Percentiles rank a stretch among this genome's conserved stretches.
phyloP scores from a whole-genome alignment of 2,113 vertebrate genomes.

The Rhizomys pruinosus region DNA sequence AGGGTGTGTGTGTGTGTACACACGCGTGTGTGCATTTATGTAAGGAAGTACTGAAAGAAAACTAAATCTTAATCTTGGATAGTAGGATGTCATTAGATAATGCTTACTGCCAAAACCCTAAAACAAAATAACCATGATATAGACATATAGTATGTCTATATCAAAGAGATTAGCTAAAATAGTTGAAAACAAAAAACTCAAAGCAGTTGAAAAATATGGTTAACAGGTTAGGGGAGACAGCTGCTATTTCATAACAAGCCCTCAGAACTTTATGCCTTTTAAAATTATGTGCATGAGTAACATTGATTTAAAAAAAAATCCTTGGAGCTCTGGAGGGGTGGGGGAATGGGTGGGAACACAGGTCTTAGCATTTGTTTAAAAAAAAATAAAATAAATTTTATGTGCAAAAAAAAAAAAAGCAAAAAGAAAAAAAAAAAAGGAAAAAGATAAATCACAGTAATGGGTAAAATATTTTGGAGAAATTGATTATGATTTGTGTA shows the following conservation, averaged over 20 bases:
- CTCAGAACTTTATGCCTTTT: background rate
- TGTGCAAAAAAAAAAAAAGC: too few relatives aligned
- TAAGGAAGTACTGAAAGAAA: background rate
- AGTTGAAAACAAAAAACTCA: background rate
- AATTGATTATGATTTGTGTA: too few relatives aligned
- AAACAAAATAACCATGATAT: conserved; percentile 8
- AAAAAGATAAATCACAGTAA: too few relatives aligned
- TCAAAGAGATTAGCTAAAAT: background rate
- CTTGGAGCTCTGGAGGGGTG: too few relatives aligned
- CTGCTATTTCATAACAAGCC: background rate
- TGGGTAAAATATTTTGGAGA: conserved; percentile 19
- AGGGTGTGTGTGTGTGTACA: too few relatives aligned
- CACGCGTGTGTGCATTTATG: too few relatives aligned
- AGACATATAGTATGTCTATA: background rate
- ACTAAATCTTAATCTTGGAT: background rate
- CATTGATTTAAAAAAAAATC: background rate
- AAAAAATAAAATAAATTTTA: too few relatives aligned
- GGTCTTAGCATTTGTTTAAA: too few relatives aligned
- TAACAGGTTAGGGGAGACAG: background rate
- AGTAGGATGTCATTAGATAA: background rate
- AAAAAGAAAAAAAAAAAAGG: too few relatives aligned
- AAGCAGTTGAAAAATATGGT: background rate
- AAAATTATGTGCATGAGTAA: background rate
- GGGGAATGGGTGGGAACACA: too few relatives aligned
- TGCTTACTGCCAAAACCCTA: background rate